These are phyloP conservation scores for Ceratothoa steindachneri DNA, from an alignment of 2,888 invertebrate genomes.

Conservation along the genomic window DNA sequence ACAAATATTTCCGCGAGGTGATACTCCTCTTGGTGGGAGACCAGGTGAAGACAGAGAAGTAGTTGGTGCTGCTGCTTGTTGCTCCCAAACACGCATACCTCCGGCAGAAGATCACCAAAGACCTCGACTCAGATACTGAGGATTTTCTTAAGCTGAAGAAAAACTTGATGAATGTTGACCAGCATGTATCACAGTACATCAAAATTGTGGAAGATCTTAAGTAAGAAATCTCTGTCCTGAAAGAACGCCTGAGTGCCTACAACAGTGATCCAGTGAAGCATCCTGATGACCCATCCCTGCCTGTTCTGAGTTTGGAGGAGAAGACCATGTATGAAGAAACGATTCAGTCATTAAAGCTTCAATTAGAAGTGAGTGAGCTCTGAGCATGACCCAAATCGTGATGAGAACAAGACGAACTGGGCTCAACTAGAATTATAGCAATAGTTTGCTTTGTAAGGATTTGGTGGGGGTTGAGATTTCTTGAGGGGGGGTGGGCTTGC, in stretches of 20 bases:
- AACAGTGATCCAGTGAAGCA: not conserved
- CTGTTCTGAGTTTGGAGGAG: not conserved
- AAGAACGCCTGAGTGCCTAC: slow-evolving; percentile 21
- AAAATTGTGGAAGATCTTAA: slow-evolving; percentile 66
- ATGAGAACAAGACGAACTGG: too few relatives aligned
- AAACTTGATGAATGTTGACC: slow-evolving; percentile 68
- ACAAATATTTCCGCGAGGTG: too few relatives aligned
- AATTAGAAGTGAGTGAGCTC: not conserved
- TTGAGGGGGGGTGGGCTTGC: too few relatives aligned
- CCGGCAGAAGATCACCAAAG: not conserved
- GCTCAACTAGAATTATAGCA: too few relatives aligned
- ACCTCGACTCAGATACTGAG: not conserved
- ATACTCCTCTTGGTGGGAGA: not conserved
- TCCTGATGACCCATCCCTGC: too few relatives aligned
- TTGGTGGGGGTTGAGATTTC: too few relatives aligned
- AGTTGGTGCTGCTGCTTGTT: not conserved
- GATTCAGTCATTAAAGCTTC: not conserved
- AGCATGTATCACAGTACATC: slow-evolving; percentile 67
- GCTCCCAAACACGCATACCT: not conserved
- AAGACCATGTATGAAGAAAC: not conserved
- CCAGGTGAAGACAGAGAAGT: not conserved
- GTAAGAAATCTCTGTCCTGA: slow-evolving; percentile 47
- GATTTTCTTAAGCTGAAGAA: slow-evolving; percentile 57
- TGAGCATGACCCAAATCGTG: too few relatives aligned
- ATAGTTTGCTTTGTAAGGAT: too few relatives aligned